Percentiles rank a stretch among this genome's conserved stretches.
Conservation (phyloP, 2,113 vertebrate genomes). For the Entelurus aequoreus region DNA sequence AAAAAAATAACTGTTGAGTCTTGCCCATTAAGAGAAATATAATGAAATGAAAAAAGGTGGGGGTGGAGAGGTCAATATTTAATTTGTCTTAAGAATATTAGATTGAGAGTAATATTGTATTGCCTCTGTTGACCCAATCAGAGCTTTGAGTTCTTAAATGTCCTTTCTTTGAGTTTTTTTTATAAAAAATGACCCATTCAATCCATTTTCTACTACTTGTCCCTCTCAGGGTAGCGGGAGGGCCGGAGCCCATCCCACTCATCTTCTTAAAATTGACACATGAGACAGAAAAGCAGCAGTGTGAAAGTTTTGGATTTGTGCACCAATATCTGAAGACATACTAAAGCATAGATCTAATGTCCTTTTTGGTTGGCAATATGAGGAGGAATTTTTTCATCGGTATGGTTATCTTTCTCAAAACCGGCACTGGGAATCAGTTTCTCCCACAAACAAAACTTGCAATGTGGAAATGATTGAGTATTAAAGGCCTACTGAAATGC, state of each 20-base stretch:
- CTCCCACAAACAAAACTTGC: no score
- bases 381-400: no score
- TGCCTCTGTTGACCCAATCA: conserved; percentile 27
- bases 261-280: conserved; percentile 64
- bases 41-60: conserved; percentile 24
- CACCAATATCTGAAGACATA: conserved; percentile 18
- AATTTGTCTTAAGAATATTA: conserved; percentile 34
- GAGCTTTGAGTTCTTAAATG: conserved; percentile 21
- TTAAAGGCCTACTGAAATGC: no score
- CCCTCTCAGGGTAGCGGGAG: no score
- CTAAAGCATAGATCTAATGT: not conserved
- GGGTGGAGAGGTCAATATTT: conserved; percentile 26
- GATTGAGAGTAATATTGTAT: conserved; percentile 36
- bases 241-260: conserved; percentile 16
- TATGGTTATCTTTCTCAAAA: no score
- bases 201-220: no score
- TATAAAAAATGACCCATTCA: no score
- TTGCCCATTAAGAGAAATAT: conserved; percentile 38
- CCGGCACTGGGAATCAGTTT: no score
- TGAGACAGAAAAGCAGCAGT: conserved; percentile 31
- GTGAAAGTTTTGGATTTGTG: conserved; percentile 21
- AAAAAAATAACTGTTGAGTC: conserved; percentile 48
- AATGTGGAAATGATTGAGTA: not conserved
- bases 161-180: no score
- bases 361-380: no score